A percentile compares a stretch with the other conserved stretches of the same genome.
Conservation (phyloP, 2,113 vertebrate species). For the Gobio gobio region DNA sequence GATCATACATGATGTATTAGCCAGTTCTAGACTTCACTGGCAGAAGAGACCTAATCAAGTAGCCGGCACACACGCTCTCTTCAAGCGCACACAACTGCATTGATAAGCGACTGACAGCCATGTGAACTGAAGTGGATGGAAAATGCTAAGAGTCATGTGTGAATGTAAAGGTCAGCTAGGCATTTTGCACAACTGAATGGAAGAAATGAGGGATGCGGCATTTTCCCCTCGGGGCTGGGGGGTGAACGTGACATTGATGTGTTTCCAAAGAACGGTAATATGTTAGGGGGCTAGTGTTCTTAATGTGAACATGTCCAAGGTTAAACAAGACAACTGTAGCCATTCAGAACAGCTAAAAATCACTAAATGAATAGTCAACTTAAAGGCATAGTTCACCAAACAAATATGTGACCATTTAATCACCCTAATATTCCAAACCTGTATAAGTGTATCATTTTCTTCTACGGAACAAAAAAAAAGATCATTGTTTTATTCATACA, state of each 20-base stretch:
- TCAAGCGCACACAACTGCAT: neutral
- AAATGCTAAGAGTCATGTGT: slow-evolving; percentile 43
- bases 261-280: slow-evolving; percentile 2
- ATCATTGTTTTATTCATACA: neutral
- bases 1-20: slow-evolving; percentile 64
- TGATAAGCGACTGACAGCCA: slow-evolving; percentile 35
- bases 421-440: neutral
- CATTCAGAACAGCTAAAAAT: neutral
- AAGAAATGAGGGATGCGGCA: slow-evolving; percentile 37
- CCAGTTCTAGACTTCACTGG: slow-evolving; percentile 52
- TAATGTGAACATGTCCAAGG: slow-evolving; percentile 26
- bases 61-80: slow-evolving; percentile 8
- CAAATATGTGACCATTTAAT: neutral
- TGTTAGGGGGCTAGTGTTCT: slow-evolving; percentile 1
- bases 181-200: slow-evolving; percentile 41
- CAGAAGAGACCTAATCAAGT: slow-evolving; percentile 4
- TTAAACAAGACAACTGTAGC: slow-evolving; percentile 1
- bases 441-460: neutral
- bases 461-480: neutral
- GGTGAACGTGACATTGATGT: slow-evolving; percentile 28
- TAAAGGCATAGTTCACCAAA: neutral
- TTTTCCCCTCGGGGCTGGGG: neutral
- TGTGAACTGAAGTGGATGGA: slow-evolving; percentile 36
- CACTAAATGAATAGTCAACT: neutral
- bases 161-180: slow-evolving; percentile 50